Conservation (phyloP, 2,888 invertebrate genomes). For the Tipula confusa region DNA sequence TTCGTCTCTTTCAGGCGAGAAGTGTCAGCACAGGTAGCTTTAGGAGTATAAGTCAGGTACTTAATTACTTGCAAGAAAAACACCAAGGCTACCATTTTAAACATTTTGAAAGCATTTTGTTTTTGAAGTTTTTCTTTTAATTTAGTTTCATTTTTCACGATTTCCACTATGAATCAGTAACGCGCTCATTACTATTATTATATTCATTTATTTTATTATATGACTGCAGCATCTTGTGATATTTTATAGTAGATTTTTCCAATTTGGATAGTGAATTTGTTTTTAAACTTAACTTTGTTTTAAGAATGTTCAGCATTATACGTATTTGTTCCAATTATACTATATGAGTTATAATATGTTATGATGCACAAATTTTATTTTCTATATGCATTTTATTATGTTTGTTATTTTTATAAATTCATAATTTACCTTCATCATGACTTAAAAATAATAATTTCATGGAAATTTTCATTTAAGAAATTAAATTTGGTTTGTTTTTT, state of each 20-base stretch:
- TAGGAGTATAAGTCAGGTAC: slow-evolving; percentile 85
- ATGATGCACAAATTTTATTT: background rate
- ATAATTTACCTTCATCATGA: background rate
- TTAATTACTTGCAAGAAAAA: slow-evolving; percentile 32
- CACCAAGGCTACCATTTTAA: background rate
- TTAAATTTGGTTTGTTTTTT: background rate
- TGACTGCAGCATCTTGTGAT: background rate
- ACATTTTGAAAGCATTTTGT: background rate
- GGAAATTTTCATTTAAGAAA: background rate
- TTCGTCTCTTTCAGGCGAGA: slow-evolving; percentile 68
- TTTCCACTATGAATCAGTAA: background rate
- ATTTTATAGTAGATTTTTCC: background rate
- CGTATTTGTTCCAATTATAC: background rate
- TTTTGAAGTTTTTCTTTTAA: background rate
- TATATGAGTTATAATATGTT: slow-evolving; percentile 9
- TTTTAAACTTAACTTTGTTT: background rate
- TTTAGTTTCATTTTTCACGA: background rate
- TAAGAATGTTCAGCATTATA: background rate
- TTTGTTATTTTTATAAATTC: background rate
- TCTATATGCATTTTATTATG: background rate
- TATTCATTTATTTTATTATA: background rate
- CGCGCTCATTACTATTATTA: background rate
- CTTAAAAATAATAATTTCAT: background rate
- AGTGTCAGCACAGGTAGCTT: slow-evolving; percentile 86
- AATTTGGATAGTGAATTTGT: background rate